phyloP scores from a whole-genome alignment of 2,797 vertebrate genomes.

The Gorsachius magnificus region DNA sequence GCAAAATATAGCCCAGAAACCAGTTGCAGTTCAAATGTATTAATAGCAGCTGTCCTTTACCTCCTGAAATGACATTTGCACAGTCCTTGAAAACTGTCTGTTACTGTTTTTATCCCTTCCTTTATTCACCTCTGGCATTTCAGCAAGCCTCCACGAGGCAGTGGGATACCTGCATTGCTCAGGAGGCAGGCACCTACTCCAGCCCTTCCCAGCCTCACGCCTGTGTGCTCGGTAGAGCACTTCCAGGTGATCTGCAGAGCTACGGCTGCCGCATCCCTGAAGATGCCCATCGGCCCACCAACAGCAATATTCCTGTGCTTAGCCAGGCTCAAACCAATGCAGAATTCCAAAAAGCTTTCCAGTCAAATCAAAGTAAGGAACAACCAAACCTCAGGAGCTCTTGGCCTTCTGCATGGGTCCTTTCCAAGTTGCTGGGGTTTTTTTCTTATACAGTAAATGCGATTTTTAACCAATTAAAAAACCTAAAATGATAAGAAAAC shows the following conservation, averaged over 20 bases:
- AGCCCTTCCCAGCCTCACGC: neutral
- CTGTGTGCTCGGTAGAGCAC: neutral
- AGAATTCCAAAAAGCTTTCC: neutral
- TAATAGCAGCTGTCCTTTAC: neutral
- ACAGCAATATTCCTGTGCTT: rapidly evolving
- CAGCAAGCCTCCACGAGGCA: neutral
- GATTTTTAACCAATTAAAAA: neutral
- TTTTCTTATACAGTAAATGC: neutral
- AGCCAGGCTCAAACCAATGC: neutral
- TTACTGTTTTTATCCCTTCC: neutral
- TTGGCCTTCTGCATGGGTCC: neutral
- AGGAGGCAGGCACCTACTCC: too few species aligned
- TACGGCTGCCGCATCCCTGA: neutral
- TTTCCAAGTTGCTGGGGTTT: rapidly evolving
- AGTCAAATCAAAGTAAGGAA: neutral
- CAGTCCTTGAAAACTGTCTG: neutral
- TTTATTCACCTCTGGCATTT: neutral
- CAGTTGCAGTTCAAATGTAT: neutral
- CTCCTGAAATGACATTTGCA: neutral
- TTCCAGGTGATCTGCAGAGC: neutral
- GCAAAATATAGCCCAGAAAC: neutral
- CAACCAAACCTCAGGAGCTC: neutral
- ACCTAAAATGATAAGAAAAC: neutral
- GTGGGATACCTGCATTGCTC: neutral
- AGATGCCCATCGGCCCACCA: neutral